Base-by-base conservation (phyloP, 2,888 invertebrate genomes). In the Nomada fabriciana region DNA sequence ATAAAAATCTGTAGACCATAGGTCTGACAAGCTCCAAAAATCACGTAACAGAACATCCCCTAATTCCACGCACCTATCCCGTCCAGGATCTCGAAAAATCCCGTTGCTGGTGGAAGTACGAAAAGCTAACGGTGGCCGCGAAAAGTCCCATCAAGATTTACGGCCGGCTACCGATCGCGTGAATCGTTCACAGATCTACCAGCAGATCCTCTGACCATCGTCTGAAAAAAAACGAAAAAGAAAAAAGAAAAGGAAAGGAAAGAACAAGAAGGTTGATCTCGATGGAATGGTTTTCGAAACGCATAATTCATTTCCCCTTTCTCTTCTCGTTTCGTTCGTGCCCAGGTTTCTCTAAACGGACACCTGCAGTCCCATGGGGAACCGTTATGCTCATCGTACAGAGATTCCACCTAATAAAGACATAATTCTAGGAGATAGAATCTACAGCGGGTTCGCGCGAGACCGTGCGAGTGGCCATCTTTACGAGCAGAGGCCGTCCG, bases 361-460 rank as follows among this genome's bases (percentile, higher is more conserved):
- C 91, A 91, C 90, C 91, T 90, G 89, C 89, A 82, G 84, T 67
- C 79, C 78, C 70, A 47, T 53, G 75, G 77, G 76, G 20, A 89
- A 91, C 91, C 91, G 91, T 91, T 91, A 90, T 85, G 86, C 87
- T 90, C 91, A 91, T 91, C 88, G 89, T 89, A 87, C 88, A 84
- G 87, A 88, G 88, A 90, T 89, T 89, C 86, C 88, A 84, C 82
- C 91, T 91, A 92, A 92, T 92, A 92, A 92, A 92, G 92, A 92
- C 91, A 92, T 92, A 91, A 92, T 91, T 92, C 89, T 91, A 90
- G 80, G 47, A 88, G 91, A 92, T 91, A 91, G 87, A 86, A 91
- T 91, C 90, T 90, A 84, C 85, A 77, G 82, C 29, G 73, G 57
- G 60, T 83, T 86, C 87, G 86, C 87, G 86, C 60, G 47, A 23